Conservation (phyloP, 2,888 invertebrate genomes). For the Selenia dentaria region DNA sequence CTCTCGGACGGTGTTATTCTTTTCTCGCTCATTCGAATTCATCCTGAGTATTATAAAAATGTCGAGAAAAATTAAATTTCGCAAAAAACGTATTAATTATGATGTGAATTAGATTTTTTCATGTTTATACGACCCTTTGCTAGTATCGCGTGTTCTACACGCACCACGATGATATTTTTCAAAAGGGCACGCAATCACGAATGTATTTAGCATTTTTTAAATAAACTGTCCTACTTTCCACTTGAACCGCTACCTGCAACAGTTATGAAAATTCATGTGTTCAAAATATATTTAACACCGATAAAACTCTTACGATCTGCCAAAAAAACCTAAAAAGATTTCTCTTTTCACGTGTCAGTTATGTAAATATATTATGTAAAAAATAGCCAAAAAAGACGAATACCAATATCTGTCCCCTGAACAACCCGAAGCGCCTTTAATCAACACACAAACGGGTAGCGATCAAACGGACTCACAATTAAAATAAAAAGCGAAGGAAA, state of each 20-base stretch:
- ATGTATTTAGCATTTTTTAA: slow-evolving; percentile 51
- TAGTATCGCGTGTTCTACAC: slow-evolving; percentile 48
- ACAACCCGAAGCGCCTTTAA: slow-evolving; percentile 65
- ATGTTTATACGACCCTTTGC: slow-evolving; percentile 65
- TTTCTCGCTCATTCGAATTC: slow-evolving; percentile 80
- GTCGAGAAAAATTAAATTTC: slow-evolving; percentile 51
- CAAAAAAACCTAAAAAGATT: not conserved
- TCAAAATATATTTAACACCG: slow-evolving; percentile 16
- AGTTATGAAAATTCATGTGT: no score
- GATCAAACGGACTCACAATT: slow-evolving; percentile 66
- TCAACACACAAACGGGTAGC: slow-evolving; percentile 64
- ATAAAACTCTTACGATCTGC: slow-evolving; percentile 7
- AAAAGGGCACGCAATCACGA: slow-evolving; percentile 46
- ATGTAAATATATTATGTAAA: slow-evolving; percentile 1
- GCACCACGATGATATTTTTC: slow-evolving; percentile 45
- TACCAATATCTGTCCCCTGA: slow-evolving; percentile 41
- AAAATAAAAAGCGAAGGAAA: slow-evolving; percentile 56
- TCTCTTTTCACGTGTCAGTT: not conserved
- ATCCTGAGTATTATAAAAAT: slow-evolving; percentile 65
- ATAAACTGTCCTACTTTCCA: slow-evolving; percentile 35
- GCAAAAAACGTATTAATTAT: slow-evolving; percentile 72
- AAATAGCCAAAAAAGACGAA: slow-evolving; percentile 10
- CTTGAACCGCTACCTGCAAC: slow-evolving; percentile 23
- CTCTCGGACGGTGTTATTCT: slow-evolving; percentile 75
- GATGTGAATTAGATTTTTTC: slow-evolving; percentile 59